phyloP scores from a whole-genome alignment of 2,888 invertebrate species.

The Cephalotes varians region DNA sequence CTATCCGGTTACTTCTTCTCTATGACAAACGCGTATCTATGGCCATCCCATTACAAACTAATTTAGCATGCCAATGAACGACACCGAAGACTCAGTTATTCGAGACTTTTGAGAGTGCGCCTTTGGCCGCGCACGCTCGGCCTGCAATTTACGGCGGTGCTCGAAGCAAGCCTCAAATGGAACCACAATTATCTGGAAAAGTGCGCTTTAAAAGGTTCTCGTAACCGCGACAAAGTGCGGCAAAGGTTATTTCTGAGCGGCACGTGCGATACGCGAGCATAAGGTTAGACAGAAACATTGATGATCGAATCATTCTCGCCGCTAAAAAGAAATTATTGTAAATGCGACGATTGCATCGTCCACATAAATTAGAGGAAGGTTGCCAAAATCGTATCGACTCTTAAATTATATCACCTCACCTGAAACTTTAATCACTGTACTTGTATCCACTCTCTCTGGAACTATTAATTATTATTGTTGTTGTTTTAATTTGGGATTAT shows the following conservation, averaged over 20 bases:
- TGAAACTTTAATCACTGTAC: too few species aligned
- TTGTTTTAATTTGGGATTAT: too few species aligned
- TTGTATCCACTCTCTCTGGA: too few species aligned
- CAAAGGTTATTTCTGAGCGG: conserved; percentile 18
- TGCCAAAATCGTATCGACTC: too few species aligned
- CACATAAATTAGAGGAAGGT: too few species aligned
- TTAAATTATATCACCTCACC: too few species aligned
- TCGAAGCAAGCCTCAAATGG: conserved; percentile 49
- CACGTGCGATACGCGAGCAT: conserved; percentile 18
- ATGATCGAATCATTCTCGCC: not conserved
- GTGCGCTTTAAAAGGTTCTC: conserved; percentile 42
- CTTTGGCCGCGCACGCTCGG: conserved; percentile 31
- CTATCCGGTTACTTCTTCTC: conserved; percentile 14
- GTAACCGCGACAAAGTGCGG: conserved; percentile 9
- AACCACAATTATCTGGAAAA: conserved; percentile 47
- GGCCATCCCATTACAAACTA: conserved; percentile 46
- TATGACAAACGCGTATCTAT: conserved; percentile 21
- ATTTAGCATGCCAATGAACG: conserved; percentile 44
- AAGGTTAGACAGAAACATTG: conserved; percentile 25
- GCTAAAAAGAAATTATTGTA: not conserved
- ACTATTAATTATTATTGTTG: too few species aligned
- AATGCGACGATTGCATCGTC: too few species aligned
- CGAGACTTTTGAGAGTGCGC: conserved; percentile 47
- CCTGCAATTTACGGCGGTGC: conserved; percentile 39
- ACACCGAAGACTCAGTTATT: conserved; percentile 29